Base-by-base conservation (phyloP, 2,888 invertebrate species). In the Caenorhabditis macrosperma region DNA sequence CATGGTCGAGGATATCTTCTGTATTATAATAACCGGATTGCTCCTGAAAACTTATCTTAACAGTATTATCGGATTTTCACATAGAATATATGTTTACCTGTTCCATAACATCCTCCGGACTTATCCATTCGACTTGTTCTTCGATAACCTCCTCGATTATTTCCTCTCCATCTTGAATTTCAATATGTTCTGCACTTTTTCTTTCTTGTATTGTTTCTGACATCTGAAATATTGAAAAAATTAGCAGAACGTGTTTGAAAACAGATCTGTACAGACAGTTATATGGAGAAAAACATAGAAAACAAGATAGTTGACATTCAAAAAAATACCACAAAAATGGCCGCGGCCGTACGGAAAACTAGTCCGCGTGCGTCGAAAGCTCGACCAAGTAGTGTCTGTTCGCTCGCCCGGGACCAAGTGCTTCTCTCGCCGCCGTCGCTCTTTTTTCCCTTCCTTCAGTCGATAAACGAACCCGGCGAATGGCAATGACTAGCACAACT, bases 91-190 rank as follows among this genome's bases (percentile, higher is more conserved):
- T n/a, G 15, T 24, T 20, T 46, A 30, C 46, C 61, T 28, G 28
- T 24, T 54, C 54, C 66, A 66, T 54, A 24, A 57, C 59, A 2
- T 38, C 68, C 22, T 10, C 24, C 17, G 10, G 20, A 9, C 72
- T 64, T 46, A 72, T 63, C 72, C 72, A 72, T 57, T 55, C 55
- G 1, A 63, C 63, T 55, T 71, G 63, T 30, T 64, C 72, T 15
- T 64, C 72, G 24, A 72, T 72, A 1, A 64, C 72, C 48, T 72
- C 72, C 38, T 72, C 72, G 12, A 72, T 63, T 0, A 72, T 63
- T 28, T 63, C 61, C 7, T 72, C 71, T 10, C 20, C 61, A 33
- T 48, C 63, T 26, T 55, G 60, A n/a, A 54, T 46, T 26, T 44
- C 63, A 1, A 64, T 60, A 4, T 60, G 55, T 10, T 63, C 71